These are phyloP conservation scores for Balaenoptera acutorostrata DNA, from an alignment of 2,113 vertebrate species.

Conservation along the genomic window DNA sequence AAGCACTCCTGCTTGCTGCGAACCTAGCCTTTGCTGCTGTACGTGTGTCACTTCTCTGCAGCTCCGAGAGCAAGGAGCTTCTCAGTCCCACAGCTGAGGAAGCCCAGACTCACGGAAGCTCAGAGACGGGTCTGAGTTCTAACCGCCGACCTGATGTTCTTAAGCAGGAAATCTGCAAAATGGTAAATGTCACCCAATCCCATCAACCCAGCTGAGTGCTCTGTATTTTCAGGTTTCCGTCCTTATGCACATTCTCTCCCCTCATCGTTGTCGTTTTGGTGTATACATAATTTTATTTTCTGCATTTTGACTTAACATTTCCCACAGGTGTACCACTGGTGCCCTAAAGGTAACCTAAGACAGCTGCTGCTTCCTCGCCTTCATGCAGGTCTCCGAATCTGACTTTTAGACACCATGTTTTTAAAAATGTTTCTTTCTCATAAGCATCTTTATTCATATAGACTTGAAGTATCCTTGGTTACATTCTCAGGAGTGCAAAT, in stretches of 20 bases:
- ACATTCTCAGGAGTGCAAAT: background rate
- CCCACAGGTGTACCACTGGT: no score
- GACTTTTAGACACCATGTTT: background rate
- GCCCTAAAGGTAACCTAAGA: background rate
- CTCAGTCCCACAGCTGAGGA: background rate
- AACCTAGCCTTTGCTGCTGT: background rate
- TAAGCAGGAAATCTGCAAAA: background rate
- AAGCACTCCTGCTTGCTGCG: accelerated
- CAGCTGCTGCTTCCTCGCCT: background rate
- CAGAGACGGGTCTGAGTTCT: background rate
- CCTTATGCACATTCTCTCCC: background rate
- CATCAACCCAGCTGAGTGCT: background rate
- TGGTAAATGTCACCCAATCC: background rate
- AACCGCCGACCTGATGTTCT: background rate
- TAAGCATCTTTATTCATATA: background rate
- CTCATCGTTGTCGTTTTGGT: background rate
- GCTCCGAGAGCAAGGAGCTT: background rate
- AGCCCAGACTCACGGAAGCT: background rate
- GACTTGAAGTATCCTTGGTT: background rate
- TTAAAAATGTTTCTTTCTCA: background rate
- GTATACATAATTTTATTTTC: background rate
- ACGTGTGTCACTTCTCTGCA: background rate
- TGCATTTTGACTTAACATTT: background rate
- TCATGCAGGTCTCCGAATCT: background rate
- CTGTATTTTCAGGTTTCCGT: background rate